These are phyloP conservation scores for Melipona quadrifasciata DNA, from an alignment of 1,140 invertebrate genomes.

Conservation along the genomic window DNA sequence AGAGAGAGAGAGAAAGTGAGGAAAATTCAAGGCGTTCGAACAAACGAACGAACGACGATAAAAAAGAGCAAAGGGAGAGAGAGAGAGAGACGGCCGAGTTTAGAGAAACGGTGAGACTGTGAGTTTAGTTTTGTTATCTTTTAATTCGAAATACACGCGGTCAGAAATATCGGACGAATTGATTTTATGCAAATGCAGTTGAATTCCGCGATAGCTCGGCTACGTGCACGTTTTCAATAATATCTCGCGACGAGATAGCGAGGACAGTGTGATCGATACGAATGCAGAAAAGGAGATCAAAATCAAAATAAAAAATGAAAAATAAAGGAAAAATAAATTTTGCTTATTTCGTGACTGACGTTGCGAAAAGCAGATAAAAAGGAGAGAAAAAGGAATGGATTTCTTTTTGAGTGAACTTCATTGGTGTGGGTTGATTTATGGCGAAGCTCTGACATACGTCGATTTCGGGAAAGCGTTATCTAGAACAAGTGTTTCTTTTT, in stretches of 20 bases:
- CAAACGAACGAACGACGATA: no score
- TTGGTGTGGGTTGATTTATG: background rate
- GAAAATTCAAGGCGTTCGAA: background rate
- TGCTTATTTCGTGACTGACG: background rate
- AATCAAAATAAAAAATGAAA: background rate
- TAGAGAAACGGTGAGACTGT: background rate
- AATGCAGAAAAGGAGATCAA: background rate
- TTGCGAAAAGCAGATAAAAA: background rate
- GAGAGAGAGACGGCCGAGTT: background rate
- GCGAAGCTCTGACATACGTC: background rate
- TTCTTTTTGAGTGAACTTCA: no score
- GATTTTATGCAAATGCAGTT: constrained; percentile 57
- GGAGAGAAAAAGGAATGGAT: background rate
- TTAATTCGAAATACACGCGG: constrained; percentile 50
- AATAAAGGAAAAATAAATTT: no score
- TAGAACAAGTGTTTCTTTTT: background rate
- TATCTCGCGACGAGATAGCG: constrained; percentile 9
- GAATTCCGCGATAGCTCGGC: background rate
- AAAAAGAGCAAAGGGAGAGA: background rate
- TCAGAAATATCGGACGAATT: constrained; percentile 40
- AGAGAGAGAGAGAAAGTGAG: background rate
- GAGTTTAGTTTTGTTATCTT: constrained; percentile 25
- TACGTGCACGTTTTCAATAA: constrained; percentile 46
- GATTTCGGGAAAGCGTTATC: background rate
- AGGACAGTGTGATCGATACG: background rate